Conservation (phyloP, 2,888 invertebrate species). For the Aphodius sticticus region DNA sequence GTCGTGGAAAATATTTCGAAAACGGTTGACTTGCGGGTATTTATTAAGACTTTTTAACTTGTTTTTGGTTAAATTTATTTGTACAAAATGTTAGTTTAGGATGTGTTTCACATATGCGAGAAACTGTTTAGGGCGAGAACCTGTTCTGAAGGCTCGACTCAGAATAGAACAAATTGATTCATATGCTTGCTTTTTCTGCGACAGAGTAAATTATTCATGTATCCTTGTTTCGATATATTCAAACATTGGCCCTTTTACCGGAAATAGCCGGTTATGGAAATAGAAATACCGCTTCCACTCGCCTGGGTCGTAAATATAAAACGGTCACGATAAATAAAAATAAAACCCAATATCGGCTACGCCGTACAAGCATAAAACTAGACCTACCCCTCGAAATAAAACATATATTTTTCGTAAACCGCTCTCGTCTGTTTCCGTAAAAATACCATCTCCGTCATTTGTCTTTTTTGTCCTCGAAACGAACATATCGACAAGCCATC, state of each 20-base stretch:
- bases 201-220: not conserved
- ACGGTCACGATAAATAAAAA: slow-evolving; percentile 4
- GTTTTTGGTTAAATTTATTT: no score
- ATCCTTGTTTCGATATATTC: not conserved
- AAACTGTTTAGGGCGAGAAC: no score
- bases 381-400: not conserved
- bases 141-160: no score
- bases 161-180: not conserved
- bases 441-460: not conserved
- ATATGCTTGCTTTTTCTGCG: not conserved
- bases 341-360: not conserved
- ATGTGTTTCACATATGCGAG: no score
- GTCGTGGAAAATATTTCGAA: no score
- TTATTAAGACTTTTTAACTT: no score
- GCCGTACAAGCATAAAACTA: not conserved
- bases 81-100: no score
- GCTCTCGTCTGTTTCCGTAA: slow-evolving; percentile 4
- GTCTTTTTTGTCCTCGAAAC: not conserved
- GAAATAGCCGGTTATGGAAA: not conserved
- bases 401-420: not conserved
- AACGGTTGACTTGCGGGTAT: no score
- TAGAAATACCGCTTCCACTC: slow-evolving; percentile 4
- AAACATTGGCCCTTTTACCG: not conserved
- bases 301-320: not conserved
- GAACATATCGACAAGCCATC: not conserved